Conservation (phyloP, 1,140 invertebrate species). For the Drosophila triauraria region DNA sequence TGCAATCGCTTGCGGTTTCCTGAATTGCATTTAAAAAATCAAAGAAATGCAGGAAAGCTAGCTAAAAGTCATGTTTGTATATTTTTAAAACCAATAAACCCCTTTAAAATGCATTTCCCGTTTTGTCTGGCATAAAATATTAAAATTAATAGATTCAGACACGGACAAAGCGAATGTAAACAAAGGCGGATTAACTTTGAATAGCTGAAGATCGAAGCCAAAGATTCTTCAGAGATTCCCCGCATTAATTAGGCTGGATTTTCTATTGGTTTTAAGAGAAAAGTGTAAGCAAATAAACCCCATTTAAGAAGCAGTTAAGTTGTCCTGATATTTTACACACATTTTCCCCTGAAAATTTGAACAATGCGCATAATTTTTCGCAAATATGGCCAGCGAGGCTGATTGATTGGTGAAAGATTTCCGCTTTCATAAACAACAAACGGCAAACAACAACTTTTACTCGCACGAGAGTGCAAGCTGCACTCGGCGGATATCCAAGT, state of each 20-base stretch:
- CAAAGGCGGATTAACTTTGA: neutral
- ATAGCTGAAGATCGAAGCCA: neutral
- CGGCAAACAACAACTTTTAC: conserved; percentile 61
- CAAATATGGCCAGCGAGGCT: conserved; percentile 47
- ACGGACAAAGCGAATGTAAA: neutral
- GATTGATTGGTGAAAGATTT: conserved; percentile 79
- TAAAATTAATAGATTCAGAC: neutral
- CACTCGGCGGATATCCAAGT: conserved; percentile 7
- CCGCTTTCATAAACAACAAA: conserved; percentile 76
- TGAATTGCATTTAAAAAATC: conserved; percentile 6
- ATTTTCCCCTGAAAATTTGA: conserved; percentile 27
- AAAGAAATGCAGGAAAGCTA: neutral
- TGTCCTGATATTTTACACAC: neutral
- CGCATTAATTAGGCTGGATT: neutral
- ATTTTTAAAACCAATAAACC: conserved; percentile 5
- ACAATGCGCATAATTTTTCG: conserved; percentile 60
- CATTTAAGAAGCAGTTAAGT: conserved; percentile 7
- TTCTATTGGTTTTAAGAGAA: neutral
- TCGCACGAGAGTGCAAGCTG: conserved; percentile 53
- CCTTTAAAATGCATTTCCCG: conserved; percentile 1
- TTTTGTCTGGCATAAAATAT: neutral
- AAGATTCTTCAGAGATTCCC: neutral
- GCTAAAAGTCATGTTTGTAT: conserved; percentile 3
- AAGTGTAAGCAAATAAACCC: conserved; percentile 5
- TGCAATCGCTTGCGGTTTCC: neutral